phyloP scores from a whole-genome alignment of 2,113 vertebrate species.

The Cavia aperea region DNA sequence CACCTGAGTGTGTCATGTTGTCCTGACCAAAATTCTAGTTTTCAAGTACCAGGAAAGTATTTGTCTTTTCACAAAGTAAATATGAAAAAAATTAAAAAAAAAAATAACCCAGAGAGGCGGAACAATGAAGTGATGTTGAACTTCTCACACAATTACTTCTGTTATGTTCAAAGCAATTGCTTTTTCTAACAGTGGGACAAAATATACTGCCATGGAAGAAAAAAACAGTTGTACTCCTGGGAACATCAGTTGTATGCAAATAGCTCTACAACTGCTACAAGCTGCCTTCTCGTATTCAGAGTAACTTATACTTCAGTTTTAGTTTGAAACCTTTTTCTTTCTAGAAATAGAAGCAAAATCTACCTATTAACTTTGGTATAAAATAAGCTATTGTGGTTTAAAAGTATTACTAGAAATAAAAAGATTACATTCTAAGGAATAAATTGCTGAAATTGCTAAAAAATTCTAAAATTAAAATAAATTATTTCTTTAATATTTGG shows the following conservation, averaged over 20 bases:
- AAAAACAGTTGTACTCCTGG: conserved; percentile 9
- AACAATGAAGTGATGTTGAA: conserved; percentile 50
- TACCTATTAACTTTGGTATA: neutral
- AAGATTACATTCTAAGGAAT: neutral
- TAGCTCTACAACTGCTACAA: neutral
- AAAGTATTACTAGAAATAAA: neutral
- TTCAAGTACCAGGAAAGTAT: conserved; percentile 15
- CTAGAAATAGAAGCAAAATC: neutral
- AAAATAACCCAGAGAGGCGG: neutral
- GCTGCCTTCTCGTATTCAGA: neutral
- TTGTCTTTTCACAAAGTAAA: neutral
- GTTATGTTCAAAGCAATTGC: conserved; percentile 62
- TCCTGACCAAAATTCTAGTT: conserved; percentile 28
- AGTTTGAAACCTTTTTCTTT: neutral
- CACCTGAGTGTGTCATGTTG: conserved; percentile 21
- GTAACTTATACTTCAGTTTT: neutral
- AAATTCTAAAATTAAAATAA: neutral
- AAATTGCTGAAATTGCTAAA: neutral
- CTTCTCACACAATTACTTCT: conserved; percentile 50
- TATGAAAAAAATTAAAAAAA: neutral
- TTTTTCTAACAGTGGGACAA: conserved; percentile 62
- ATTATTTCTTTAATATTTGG: neutral
- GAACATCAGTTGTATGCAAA: conserved; percentile 38
- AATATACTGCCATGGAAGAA: conserved; percentile 31
- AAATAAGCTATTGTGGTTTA: neutral